Evolutionary conservation across 2,888 invertebrate species (phyloP).

Genomic region (Trilocha varians): DNA sequence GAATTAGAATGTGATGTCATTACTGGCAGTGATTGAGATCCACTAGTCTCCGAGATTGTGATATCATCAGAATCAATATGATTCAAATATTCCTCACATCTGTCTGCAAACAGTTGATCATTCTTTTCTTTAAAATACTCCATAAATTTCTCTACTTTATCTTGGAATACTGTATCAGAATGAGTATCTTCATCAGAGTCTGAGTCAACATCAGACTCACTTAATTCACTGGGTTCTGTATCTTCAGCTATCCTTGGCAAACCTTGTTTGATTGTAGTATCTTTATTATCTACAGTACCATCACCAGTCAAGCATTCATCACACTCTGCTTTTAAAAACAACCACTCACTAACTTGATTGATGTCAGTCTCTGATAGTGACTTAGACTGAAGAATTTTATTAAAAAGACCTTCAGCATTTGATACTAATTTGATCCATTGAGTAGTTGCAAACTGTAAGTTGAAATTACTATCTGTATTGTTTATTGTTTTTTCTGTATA

Average conservation of each 20-base stretch:
- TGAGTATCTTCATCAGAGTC: slow-evolving; percentile 73
- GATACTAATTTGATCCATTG: slow-evolving; percentile 88
- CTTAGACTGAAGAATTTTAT: slow-evolving; percentile 80
- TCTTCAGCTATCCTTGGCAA: slow-evolving; percentile 67
- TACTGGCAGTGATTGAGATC: slow-evolving; percentile 59
- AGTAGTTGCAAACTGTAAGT: slow-evolving; percentile 86
- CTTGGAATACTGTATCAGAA: slow-evolving; percentile 77
- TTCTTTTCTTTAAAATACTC: slow-evolving; percentile 80
- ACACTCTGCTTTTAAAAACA: slow-evolving; percentile 89
- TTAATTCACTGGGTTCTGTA: slow-evolving; percentile 74
- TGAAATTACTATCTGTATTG: slow-evolving; percentile 68
- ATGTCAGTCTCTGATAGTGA: slow-evolving; percentile 80
- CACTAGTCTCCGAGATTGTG: slow-evolving; percentile 66
- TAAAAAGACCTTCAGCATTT: slow-evolving; percentile 88
- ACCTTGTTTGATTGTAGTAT: slow-evolving; percentile 53
- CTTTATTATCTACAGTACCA: slow-evolving; percentile 58
- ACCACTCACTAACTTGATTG: slow-evolving; percentile 84
- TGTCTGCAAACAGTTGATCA: slow-evolving; percentile 76
- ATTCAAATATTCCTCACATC: slow-evolving; percentile 75
- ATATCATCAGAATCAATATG: slow-evolving; percentile 67
- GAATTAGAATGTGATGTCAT: slow-evolving; percentile 67
- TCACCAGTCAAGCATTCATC: slow-evolving; percentile 84
- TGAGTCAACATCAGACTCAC: slow-evolving; percentile 75
- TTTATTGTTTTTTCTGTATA: slow-evolving; percentile 48
- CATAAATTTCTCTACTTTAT: slow-evolving; percentile 81